Evolutionary conservation across 2,113 vertebrate genomes (phyloP), one percentile per base, ranked within the genome.

Genomic region (Pteropus alecto): DNA sequence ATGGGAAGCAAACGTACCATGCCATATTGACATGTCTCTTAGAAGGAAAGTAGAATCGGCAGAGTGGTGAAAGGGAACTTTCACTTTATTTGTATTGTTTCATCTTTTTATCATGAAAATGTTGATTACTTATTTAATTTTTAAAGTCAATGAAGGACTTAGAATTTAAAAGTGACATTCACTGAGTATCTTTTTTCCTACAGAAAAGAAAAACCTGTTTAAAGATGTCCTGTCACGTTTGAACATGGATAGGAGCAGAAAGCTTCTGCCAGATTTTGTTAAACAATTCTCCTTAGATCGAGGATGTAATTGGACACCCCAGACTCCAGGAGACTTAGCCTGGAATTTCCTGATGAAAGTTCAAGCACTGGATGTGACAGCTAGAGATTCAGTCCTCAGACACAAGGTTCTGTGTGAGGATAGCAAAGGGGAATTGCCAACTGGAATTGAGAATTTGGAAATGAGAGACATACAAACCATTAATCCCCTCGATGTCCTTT

Each of bases 401-500:
- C 87, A 12, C 0, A 70, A 21, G 30, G 13, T 54, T 79, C n/a
- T 0, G 5, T 26, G 46, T 82, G 61, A 94, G 43, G 90, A 65
- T 2, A 67, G 41, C 35, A 6, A 93, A 56, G 90, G 60, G 19
- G 81, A 76, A n/a, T 26, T 92, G 18, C 41, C 85, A n/a, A 21
- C 68, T 33, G 67, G 90, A 22, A 38, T 74, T 7, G 61, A 94
- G 43, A 83, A 85, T 58, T 71, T 97, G 76, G 86, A 56, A 35
- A 83, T 68, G 26, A 16, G 2, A 43, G 86, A 91, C 51, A 11
- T 3, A 1, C 63, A 51, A 87, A 24, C 82, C 33, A 11, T 99
- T n/a, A 98, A 99, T 54, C 98, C 98, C 1, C 98, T 99, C 9
- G 99, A 99, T 70, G 86, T 99, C 24, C 93, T 99, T 48, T 98